Percentiles rank a stretch among this genome's conserved stretches.
Conservation (phyloP, 2,888 invertebrate species). For the Pharmacophagus antenor region DNA sequence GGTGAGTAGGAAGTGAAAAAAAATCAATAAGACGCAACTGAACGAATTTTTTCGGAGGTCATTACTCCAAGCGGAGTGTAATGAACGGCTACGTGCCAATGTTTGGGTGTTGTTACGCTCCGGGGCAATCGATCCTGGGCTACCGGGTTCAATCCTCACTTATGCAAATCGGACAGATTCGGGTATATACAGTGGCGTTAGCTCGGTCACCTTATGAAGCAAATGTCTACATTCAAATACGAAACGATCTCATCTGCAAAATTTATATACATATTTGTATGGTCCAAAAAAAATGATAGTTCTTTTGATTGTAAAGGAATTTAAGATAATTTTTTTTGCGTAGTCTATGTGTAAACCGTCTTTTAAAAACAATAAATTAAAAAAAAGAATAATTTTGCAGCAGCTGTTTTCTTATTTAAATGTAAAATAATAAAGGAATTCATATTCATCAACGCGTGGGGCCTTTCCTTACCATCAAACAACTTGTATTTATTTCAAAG, state of each 20-base stretch:
- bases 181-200: background rate
- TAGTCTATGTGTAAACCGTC: too few relatives aligned
- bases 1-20: conserved; percentile 27
- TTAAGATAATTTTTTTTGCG: too few relatives aligned
- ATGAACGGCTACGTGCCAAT: conserved; percentile 29
- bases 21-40: conserved; percentile 28
- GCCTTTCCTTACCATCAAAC: conserved; percentile 10
- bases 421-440: too few relatives aligned
- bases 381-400: too few relatives aligned
- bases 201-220: background rate
- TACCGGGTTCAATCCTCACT: conserved; percentile 30
- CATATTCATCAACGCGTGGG: background rate
- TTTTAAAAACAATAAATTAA: too few relatives aligned
- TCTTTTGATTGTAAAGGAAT: too few relatives aligned
- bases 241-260: background rate
- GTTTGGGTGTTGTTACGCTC: conserved; percentile 29
- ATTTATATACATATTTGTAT: too few relatives aligned
- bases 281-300: too few relatives aligned
- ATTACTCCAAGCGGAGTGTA: conserved; percentile 29
- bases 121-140: conserved; percentile 26
- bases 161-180: conserved; percentile 24
- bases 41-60: conserved; percentile 29
- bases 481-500: conserved; percentile 21
- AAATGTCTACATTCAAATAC: conserved; percentile 3
- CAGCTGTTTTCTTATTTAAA: too few relatives aligned